Evolutionary conservation across 2,888 invertebrate species (phyloP).

Genomic region (Epistrophe grossulariae): DNA sequence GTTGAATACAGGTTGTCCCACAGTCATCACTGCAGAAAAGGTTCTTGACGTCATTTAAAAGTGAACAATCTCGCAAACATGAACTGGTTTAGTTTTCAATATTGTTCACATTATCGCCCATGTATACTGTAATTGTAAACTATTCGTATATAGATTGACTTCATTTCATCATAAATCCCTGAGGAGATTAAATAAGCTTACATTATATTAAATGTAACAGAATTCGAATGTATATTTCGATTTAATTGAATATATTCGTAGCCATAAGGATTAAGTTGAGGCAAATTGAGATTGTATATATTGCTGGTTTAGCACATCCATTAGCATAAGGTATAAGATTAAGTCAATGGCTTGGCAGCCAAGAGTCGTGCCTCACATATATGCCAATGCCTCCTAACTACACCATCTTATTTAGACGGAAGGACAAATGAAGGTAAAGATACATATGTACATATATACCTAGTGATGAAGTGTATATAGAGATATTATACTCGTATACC

Average conservation of each 20-base stretch:
- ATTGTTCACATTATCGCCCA: no score
- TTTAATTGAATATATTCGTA: conserved; percentile 35
- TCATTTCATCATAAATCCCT: neutral
- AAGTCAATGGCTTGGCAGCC: conserved; percentile 31
- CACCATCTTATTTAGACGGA: neutral
- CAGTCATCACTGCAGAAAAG: no score
- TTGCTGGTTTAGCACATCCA: conserved; percentile 49
- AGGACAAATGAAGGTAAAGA: neutral
- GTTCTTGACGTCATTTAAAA: no score
- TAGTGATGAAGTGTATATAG: neutral
- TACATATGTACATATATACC: neutral
- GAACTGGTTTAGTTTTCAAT: no score
- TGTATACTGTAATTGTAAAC: neutral
- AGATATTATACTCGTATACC: neutral
- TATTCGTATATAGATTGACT: neutral
- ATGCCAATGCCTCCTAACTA: no score
- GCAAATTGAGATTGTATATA: conserved; percentile 30
- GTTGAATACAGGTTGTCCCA: no score
- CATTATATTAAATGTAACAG: conserved; percentile 21
- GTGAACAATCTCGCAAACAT: no score
- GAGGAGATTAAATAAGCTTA: conserved; percentile 35
- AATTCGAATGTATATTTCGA: conserved; percentile 27
- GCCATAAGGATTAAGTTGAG: conserved; percentile 43
- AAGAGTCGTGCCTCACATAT: neutral
- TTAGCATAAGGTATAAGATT: conserved; percentile 42